Conservation (phyloP, 2,797 vertebrate genomes). For the Urophycis tenuis region DNA sequence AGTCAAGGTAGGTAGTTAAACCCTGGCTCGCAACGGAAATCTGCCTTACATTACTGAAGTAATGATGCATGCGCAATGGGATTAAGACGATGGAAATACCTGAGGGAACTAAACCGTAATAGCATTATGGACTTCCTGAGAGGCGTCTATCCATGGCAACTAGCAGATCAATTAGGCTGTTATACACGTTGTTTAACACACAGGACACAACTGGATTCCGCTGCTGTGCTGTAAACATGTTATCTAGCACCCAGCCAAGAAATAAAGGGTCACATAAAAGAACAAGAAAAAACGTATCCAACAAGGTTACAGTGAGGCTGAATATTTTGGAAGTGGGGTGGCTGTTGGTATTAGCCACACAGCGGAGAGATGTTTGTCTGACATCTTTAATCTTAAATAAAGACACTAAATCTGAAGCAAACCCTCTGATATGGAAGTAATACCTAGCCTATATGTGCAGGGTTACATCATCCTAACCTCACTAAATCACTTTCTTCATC, state of each 20-base stretch:
- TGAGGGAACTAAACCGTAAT: slow-evolving; percentile 60
- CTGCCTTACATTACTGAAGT: slow-evolving; percentile 66
- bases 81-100: slow-evolving; percentile 62
- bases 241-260: background rate
- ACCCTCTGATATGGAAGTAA: slow-evolving; percentile 41
- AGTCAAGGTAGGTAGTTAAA: slow-evolving; percentile 69
- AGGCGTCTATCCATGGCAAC: slow-evolving; percentile 37
- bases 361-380: slow-evolving; percentile 48
- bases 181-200: slow-evolving; percentile 55
- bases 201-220: slow-evolving; percentile 14
- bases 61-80: slow-evolving; percentile 72
- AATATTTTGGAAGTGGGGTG: slow-evolving; percentile 12
- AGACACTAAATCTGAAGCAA: slow-evolving; percentile 39
- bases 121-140: slow-evolving; percentile 54
- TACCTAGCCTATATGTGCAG: slow-evolving; percentile 50
- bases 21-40: slow-evolving; percentile 60
- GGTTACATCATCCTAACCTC: slow-evolving; percentile 51
- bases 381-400: slow-evolving; percentile 62
- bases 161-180: slow-evolving; percentile 69
- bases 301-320: background rate
- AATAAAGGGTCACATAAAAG: background rate
- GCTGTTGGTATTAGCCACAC: slow-evolving; percentile 17
- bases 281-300: background rate
- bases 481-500: slow-evolving; percentile 63
- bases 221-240: slow-evolving; percentile 3